Conservation (phyloP, 2,113 vertebrate genomes). For the Peromyscus leucopus region DNA sequence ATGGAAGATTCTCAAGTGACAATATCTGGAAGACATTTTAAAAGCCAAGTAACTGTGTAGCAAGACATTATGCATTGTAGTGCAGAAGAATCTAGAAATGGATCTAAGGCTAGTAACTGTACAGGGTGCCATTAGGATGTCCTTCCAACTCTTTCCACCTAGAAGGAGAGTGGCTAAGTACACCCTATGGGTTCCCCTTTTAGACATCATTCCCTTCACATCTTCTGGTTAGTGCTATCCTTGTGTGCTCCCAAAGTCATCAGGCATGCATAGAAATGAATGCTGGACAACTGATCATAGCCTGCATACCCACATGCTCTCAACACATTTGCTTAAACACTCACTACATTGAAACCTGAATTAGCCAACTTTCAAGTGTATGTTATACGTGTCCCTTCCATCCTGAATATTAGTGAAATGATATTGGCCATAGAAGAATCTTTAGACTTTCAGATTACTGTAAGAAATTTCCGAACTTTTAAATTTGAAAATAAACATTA, state of each 20-base stretch:
- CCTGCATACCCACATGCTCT: not conserved
- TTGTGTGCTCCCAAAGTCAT: not conserved
- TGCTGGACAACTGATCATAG: not conserved
- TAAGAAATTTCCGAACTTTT: conserved; percentile 11
- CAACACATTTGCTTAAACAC: not conserved
- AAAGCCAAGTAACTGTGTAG: not conserved
- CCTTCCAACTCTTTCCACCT: not conserved
- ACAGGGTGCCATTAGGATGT: not conserved
- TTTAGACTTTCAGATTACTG: not conserved
- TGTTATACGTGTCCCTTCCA: not conserved
- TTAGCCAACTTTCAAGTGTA: not conserved
- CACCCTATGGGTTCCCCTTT: not conserved
- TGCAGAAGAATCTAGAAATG: not conserved
- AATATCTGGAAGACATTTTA: not conserved
- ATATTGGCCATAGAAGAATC: not conserved
- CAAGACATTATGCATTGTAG: not conserved
- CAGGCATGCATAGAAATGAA: not conserved
- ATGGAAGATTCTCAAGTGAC: conserved; percentile 5
- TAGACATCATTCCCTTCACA: not conserved
- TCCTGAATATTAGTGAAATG: not conserved
- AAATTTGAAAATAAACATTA: conserved; percentile 1
- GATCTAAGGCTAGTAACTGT: not conserved
- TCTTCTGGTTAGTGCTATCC: not conserved
- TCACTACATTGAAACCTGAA: not conserved
- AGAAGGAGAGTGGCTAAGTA: not conserved